phyloP scores from a whole-genome alignment of 1,140 invertebrate species.

The Papilio polytes region DNA sequence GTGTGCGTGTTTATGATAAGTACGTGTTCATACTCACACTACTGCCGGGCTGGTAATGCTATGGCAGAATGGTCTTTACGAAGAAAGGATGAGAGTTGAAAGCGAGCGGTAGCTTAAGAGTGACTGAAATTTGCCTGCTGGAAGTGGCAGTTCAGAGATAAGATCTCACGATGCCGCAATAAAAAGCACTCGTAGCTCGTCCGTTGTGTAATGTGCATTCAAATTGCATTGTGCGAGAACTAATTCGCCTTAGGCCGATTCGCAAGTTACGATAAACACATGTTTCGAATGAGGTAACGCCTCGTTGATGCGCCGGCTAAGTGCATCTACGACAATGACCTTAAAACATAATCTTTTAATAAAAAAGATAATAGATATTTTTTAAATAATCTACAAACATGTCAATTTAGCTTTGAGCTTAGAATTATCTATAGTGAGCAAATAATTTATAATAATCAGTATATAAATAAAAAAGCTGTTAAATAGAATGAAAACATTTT shows the following conservation, averaged over 20 bases:
- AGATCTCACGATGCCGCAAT: conserved; percentile 83
- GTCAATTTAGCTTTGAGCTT: too few relatives aligned
- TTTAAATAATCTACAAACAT: background rate
- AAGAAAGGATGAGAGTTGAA: conserved; percentile 58
- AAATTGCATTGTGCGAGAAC: conserved; percentile 84
- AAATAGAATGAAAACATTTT: too few relatives aligned
- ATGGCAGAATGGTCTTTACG: conserved; percentile 56
- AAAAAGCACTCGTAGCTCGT: conserved; percentile 82
- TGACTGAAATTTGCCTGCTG: conserved; percentile 82
- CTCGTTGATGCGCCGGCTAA: conserved; percentile 40
- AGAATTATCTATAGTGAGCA: background rate
- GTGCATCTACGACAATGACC: background rate
- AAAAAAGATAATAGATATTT: background rate
- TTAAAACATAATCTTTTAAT: background rate
- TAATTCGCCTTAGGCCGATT: conserved; percentile 83
- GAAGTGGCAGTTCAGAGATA: conserved; percentile 82
- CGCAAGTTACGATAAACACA: conserved; percentile 82
- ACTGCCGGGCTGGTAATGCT: conserved; percentile 42
- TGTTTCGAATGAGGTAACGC: conserved; percentile 76
- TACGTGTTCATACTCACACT: conserved; percentile 68
- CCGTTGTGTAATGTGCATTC: conserved; percentile 83
- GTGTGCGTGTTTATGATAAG: conserved; percentile 66
- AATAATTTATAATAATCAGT: background rate
- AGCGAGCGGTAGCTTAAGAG: conserved; percentile 52
- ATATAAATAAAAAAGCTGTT: too few relatives aligned